Evolutionary conservation across 1,140 invertebrate species (phyloP).

Genomic region (Phortica variegata): DNA sequence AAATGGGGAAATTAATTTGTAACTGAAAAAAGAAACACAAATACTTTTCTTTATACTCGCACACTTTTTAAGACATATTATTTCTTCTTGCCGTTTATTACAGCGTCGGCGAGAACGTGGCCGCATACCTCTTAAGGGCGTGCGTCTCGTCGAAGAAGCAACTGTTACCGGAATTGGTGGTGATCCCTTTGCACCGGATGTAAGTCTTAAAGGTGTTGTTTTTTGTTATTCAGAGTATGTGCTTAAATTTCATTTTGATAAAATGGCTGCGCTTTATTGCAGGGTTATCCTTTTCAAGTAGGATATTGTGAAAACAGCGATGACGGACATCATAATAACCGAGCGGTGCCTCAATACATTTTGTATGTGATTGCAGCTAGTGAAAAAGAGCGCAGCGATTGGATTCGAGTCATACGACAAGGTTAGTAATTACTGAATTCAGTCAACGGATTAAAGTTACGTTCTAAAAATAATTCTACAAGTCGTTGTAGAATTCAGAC

Average conservation of each 20-base stretch:
- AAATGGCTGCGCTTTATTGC: no score
- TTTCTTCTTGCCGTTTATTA: conserved; percentile 34
- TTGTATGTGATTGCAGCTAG: conserved; percentile 74
- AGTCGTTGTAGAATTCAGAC: no score
- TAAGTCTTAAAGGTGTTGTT: conserved; percentile 30
- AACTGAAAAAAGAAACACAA: no score
- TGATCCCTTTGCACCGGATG: conserved; percentile 56
- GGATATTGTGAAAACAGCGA: conserved; percentile 66
- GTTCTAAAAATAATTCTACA: no score
- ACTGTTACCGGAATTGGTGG: conserved; percentile 61
- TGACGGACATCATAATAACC: conserved; percentile 53
- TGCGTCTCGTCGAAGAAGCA: conserved; percentile 75
- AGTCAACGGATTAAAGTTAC: no score
- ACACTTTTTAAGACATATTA: conserved; percentile 2
- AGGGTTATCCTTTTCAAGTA: conserved; percentile 69
- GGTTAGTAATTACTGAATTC: conserved; percentile 66
- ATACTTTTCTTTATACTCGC: no score
- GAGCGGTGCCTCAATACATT: conserved; percentile 67
- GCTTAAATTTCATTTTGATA: background rate
- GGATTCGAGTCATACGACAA: conserved; percentile 75
- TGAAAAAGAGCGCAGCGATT: conserved; percentile 71
- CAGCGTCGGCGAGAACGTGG: conserved; percentile 79
- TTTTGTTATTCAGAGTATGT: background rate
- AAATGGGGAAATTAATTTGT: no score
- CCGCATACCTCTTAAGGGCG: conserved; percentile 69